Conservation (phyloP, 1,140 invertebrate species). For the Trichonephila inaurata region DNA sequence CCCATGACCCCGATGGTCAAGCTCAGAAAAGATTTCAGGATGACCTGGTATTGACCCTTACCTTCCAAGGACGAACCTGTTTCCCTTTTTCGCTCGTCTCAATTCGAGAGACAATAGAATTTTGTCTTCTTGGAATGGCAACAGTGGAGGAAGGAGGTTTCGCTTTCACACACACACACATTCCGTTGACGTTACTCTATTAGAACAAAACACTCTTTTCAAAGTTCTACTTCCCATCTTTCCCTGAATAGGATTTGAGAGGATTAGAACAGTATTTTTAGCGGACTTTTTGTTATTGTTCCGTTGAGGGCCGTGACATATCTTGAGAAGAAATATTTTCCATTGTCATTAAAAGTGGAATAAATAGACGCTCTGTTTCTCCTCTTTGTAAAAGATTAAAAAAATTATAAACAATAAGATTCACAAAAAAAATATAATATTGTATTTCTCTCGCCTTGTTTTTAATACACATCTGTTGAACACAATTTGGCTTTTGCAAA, state of each 20-base stretch:
- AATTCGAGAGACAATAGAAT: neutral
- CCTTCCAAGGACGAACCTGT: slow-evolving; percentile 12
- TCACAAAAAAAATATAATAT: too few relatives aligned
- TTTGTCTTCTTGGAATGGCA: neutral
- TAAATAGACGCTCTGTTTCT: neutral
- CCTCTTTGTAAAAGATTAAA: too few relatives aligned
- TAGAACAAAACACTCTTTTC: neutral
- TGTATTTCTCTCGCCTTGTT: too few relatives aligned
- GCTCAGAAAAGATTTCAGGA: neutral
- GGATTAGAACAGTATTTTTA: neutral
- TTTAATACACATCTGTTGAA: too few relatives aligned
- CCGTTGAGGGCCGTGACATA: neutral
- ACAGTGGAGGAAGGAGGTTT: neutral
- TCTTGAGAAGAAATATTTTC: neutral
- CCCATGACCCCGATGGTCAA: slow-evolving; percentile 39
- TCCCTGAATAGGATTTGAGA: neutral
- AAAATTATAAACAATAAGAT: too few relatives aligned
- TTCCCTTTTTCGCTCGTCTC: neutral
- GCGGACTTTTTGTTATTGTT: neutral
- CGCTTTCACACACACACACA: too few relatives aligned
- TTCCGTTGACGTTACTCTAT: neutral
- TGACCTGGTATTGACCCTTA: slow-evolving; percentile 46
- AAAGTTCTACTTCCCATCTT: neutral
- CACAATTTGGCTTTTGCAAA: too few relatives aligned
- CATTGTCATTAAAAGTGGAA: neutral